These are phyloP conservation scores for Oreochromis aureus DNA, from an alignment of 2,113 vertebrate species.

Conservation along the genomic window DNA sequence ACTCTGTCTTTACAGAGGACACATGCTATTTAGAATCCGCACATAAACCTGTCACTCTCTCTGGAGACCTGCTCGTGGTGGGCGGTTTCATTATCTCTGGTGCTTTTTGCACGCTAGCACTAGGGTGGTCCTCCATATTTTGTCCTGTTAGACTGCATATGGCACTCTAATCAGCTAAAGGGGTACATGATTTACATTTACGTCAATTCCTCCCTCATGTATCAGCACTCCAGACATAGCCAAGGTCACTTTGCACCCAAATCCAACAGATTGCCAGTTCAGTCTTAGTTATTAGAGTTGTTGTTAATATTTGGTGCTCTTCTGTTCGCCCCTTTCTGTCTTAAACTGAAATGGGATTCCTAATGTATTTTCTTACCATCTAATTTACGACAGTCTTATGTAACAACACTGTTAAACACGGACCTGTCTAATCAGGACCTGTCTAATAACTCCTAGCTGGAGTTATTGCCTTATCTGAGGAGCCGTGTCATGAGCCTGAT, in stretches of 20 bases:
- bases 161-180: constrained; percentile 60
- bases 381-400: not conserved
- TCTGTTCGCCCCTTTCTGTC: not conserved
- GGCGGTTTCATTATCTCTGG: constrained; percentile 41
- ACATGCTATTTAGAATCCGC: constrained; percentile 21
- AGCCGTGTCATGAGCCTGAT: not conserved
- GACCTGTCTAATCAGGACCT: not conserved
- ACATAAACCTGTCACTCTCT: constrained; percentile 53
- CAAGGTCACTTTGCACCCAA: constrained; percentile 49
- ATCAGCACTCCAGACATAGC: constrained; percentile 22
- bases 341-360: not conserved
- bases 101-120: constrained; percentile 2
- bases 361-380: not conserved
- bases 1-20: constrained; percentile 32
- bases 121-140: constrained; percentile 13
- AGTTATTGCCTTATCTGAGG: not conserved
- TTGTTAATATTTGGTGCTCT: not conserved
- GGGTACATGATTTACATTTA: constrained; percentile 54
- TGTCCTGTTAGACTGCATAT: constrained; percentile 17
- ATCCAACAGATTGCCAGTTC: constrained; percentile 25
- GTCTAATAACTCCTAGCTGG: not conserved
- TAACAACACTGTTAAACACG: not conserved
- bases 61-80: not conserved
- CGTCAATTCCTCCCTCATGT: constrained; percentile 18
- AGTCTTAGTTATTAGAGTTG: not conserved